phyloP scores from a whole-genome alignment of 2,113 vertebrate genomes.

The Mobula birostris region DNA sequence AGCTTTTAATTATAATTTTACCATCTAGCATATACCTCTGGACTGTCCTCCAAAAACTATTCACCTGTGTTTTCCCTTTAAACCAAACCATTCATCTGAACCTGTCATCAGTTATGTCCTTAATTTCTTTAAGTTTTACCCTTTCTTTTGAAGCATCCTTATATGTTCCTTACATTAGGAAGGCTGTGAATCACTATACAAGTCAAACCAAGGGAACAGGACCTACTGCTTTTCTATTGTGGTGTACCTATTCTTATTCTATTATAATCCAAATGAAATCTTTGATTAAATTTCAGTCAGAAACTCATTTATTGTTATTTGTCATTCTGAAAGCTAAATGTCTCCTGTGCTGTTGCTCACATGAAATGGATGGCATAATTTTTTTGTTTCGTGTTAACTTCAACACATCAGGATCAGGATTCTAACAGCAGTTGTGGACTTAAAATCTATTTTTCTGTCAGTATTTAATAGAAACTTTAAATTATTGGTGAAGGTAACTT shows the following conservation, averaged over 20 bases:
- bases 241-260: background rate
- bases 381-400: background rate
- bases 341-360: background rate
- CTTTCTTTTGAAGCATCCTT: background rate
- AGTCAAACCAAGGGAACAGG: background rate
- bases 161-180: background rate
- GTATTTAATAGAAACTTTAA: background rate
- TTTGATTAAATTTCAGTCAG: slow-evolving; percentile 2
- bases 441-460: background rate
- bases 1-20: background rate
- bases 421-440: background rate
- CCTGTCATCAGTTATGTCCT: background rate
- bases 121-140: background rate
- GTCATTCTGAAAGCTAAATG: background rate
- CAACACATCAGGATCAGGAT: background rate
- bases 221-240: background rate
- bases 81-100: background rate
- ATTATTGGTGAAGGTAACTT: background rate
- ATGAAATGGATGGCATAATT: background rate
- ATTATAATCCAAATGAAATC: background rate
- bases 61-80: background rate
- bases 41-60: background rate
- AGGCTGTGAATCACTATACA: background rate
- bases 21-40: background rate
- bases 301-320: background rate